phyloP scores from a whole-genome alignment of 2,797 vertebrate species.

The Emys orbicularis region DNA sequence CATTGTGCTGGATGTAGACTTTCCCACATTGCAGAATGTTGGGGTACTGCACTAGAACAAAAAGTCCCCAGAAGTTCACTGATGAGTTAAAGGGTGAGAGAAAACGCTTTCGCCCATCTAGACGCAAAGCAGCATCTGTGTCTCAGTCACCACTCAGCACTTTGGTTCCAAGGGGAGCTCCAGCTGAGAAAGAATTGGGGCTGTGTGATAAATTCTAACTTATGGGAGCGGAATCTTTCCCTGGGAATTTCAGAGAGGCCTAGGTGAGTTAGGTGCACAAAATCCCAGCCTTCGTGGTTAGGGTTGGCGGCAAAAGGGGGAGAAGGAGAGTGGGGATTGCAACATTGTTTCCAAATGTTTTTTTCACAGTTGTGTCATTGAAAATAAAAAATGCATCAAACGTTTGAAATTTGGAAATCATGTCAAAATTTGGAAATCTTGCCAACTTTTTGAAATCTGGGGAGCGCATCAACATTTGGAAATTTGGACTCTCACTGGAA shows the following conservation, averaged over 20 bases:
- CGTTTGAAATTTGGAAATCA: background rate
- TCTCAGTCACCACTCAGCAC: background rate
- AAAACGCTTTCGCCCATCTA: fast-evolving
- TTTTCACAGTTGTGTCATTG: background rate
- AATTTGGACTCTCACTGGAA: background rate
- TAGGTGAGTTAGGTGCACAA: background rate
- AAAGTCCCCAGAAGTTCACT: background rate
- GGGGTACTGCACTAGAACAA: constrained; percentile 5
- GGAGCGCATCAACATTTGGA: background rate
- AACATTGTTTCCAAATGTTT: background rate
- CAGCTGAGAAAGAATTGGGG: background rate
- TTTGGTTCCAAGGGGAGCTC: background rate
- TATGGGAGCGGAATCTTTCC: background rate
- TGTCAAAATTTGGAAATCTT: background rate
- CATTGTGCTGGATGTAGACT: constrained; percentile 3
- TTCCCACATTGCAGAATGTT: background rate
- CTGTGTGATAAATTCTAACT: background rate
- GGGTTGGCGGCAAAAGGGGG: background rate
- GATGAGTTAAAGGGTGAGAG: fast-evolving
- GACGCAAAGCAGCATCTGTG: background rate
- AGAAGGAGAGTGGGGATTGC: background rate
- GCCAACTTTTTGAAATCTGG: background rate
- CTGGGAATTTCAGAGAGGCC: background rate
- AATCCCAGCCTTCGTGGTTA: background rate
- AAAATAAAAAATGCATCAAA: background rate